Base-by-base conservation (phyloP, 2,113 vertebrate genomes). In the Gallinago jamesoni region DNA sequence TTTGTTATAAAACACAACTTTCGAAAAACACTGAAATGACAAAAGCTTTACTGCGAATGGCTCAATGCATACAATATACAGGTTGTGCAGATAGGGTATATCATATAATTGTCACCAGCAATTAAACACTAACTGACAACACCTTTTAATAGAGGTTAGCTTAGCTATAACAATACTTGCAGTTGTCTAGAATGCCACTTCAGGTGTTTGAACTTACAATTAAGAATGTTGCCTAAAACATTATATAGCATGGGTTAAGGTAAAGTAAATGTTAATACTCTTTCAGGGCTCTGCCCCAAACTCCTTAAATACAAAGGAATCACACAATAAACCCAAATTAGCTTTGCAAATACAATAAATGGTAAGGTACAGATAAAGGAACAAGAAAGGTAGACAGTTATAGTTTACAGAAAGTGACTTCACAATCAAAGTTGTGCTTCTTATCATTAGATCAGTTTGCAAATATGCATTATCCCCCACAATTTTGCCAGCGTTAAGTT, bases 201-300 rank as follows among this genome's bases (percentile, higher is more conserved):
- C 90, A 31, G 89, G 96, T 97, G 96, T 98, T 95, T 96, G 89
- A 96, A 96, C 87, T 97, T 96, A 91, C 96, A 97, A 93, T 98
- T 98, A 98, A 98, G 97, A 98, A 98, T 96, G 98, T 98, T 98
- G 98, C 98, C 98, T 98, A 98, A 98, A 98, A 98, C 96, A 96
- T 98, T 94, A 95, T 95, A 97, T 95, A 97, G 94, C 92, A 95
- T 92, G 80, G 89, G 94, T 97, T 94, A 97, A 97, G 67, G 93
- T 92, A 94, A 98, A 97, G 92, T 94, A 95, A 97, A 96, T 96
- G 94, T 97, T 97, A 97, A 96, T 91, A 97, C 94, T 96, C 93
- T 97, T 98, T 98, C 93, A 98, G 98, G 99, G 99, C 99, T 98
- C 99, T 98, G 99, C 98, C 99, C 98, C 98, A 98, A 98, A 98